Base-by-base conservation (phyloP, 1,140 invertebrate genomes). In the Proctacanthus coquilletti region DNA sequence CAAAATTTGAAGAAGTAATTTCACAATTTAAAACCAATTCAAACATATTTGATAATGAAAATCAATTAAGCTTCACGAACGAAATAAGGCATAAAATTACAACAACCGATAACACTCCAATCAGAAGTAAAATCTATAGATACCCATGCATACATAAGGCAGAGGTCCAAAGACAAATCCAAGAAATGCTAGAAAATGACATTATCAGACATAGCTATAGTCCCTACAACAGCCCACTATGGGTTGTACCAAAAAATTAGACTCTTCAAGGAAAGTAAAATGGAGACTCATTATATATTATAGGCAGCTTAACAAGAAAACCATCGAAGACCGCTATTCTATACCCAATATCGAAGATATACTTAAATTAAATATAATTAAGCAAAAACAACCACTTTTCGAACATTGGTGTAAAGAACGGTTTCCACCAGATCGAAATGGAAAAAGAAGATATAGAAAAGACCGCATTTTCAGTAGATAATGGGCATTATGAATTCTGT, bases 221-320 rank as follows among this genome's bases (percentile, higher is more conserved):
- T 34, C 34, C 38, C n/a, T 41, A 20, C 5, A 39, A 34, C 10
- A n/a, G 21, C 21, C 42, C 44, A 14, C n/a, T 45, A 17, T 40
- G 20, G 38, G 34, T 45, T 10, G 42, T 43, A 35, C 38, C 3
- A 43, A 45, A 31, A 45, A 45, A 34, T 29, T 32, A 49, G 54
- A 32, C 51, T 39, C 34, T 23, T 10, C 18, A 17, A 34, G 31
- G 19, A 38, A 45, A 21, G 20, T n/a, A 13, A 43, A 35, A 40
- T 45, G 41, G 40, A 36, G 58, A 29, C 31, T 63, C 8, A 50
- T 57, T 8, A 44, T 47, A 1, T 53, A 55, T 38, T 60, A 59
- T 33, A 10, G 53, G 13, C 31, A 42, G 29, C 55, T 59, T 27
- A 36, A 36, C n/a, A 23, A 36, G 11, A 27, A 19, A 5, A 36